Conservation (phyloP, 2,797 vertebrate genomes). For the Xerus rutilus region DNA sequence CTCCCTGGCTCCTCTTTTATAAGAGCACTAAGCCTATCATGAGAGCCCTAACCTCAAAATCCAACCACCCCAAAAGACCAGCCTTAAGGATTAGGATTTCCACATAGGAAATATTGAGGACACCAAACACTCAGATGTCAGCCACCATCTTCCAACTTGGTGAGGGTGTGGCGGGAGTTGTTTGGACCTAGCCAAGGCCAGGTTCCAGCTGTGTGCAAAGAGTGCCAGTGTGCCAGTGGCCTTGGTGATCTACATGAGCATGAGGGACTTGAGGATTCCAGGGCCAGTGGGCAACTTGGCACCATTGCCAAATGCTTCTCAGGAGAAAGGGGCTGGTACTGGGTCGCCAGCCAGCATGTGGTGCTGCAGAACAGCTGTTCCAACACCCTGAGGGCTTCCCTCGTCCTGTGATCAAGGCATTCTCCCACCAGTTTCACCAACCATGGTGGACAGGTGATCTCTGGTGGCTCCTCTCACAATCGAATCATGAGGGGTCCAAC, state of each 20-base stretch:
- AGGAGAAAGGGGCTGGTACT: rapidly evolving
- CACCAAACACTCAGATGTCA: background rate
- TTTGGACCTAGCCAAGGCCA: background rate
- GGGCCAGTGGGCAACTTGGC: background rate
- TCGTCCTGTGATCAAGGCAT: rapidly evolving
- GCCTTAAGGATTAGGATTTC: background rate
- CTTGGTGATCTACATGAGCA: background rate
- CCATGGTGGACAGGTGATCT: too few relatives aligned
- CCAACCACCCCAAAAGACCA: too few relatives aligned
- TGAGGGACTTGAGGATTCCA: background rate
- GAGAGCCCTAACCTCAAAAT: too few relatives aligned
- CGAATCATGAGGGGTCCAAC: rapidly evolving
- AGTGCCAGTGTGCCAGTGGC: rapidly evolving
- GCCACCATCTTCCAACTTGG: background rate
- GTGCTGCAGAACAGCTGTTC: rapidly evolving
- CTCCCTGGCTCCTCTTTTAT: background rate
- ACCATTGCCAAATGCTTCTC: too few relatives aligned
- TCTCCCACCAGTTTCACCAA: rapidly evolving
- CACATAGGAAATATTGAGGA: background rate
- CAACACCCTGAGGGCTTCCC: background rate
- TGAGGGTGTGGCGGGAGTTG: rapidly evolving
- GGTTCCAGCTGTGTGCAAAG: background rate
- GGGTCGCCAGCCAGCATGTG: rapidly evolving
- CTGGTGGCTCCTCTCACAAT: background rate
- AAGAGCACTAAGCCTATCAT: too few relatives aligned